These are phyloP conservation scores for Syngnathus scovelli DNA, from an alignment of 2,113 vertebrate genomes.

Conservation along the genomic window DNA sequence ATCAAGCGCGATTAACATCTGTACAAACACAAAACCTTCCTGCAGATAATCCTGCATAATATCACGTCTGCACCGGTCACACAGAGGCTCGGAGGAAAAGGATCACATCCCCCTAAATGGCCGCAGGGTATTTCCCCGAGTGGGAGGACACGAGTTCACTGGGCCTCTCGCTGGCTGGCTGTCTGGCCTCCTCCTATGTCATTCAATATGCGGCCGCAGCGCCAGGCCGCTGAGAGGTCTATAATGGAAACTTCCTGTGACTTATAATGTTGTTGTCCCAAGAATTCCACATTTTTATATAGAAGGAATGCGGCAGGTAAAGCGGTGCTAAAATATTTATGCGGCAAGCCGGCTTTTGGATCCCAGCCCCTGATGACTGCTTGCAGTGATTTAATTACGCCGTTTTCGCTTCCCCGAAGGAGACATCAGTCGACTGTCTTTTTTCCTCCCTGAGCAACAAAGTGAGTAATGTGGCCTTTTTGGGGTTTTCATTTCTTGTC, in stretches of 20 bases:
- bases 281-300: conserved; percentile 36
- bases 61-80: conserved; percentile 39
- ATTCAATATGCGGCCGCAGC: conserved; percentile 56
- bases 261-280: conserved; percentile 26
- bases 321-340: conserved; percentile 10
- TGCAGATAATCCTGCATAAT: conserved; percentile 47
- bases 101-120: conserved; percentile 44
- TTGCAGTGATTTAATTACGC: conserved; percentile 25
- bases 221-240: conserved; percentile 42
- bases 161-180: conserved; percentile 23
- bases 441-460: conserved; percentile 29
- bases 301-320: conserved; percentile 19
- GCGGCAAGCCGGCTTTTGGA: conserved; percentile 6
- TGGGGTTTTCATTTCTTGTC: conserved; percentile 30
- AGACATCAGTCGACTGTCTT: conserved; percentile 23
- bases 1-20: conserved; percentile 58
- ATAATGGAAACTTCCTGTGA: conserved; percentile 47
- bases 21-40: conserved; percentile 58
- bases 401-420: conserved; percentile 26
- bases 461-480: conserved; percentile 31
- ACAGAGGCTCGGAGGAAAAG: conserved; percentile 36
- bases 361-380: conserved; percentile 7
- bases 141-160: conserved; percentile 53
- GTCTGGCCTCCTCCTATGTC: conserved; percentile 33
- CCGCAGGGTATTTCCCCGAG: conserved; percentile 56